Evolutionary conservation across 1,140 invertebrate species (phyloP), one percentile per base, ranked within the genome.

Genomic region (Adoxophyes honmai): DNA sequence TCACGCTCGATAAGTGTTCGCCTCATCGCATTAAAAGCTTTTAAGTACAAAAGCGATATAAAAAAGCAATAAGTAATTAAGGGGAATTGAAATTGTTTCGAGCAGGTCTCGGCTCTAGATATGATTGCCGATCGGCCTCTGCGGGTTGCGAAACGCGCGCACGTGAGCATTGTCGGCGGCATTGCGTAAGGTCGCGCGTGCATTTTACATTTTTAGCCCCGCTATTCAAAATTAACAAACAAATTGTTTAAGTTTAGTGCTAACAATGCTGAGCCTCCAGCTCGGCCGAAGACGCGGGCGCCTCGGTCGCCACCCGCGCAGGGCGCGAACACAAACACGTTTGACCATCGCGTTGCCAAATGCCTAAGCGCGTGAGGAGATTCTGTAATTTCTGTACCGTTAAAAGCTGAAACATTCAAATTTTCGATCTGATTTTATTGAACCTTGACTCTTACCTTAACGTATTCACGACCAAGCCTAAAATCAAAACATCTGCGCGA

Each of bases 21-120:
- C 75, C 68, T 69, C 78, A 82, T 83, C 81, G 66, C 70, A 75
- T 75, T 81, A 80, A 82, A 77, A 78, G 75, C 75, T 81, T 80
- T 73, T 55, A 52, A 59, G 42, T 57, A 55, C 60, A 53, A 52
- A 70, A 56, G 21, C 21, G 21, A 70, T 69, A 64, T 67, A 70
- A 72, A 69, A 73, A 57, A 68, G 66, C 64, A 70, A 69, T 60
- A 74, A 67, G 66, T 74, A 81, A 78, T 80, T 78, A 78, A 74
- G 64, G 64, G 64, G 57, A 61, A 63, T 57, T 65, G 62, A 62
- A 64, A 74, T 73, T 70, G 70, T 73, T 70, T 70, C 55, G 73
- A 73, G 66, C 60, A 60, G 58, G 42, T 55, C 60, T 56, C 55
- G 55, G 52, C 57, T 59, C 59, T 68, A 66, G 55, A 58, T 67